These are phyloP conservation scores for Cabera pusaria DNA, from an alignment of 2,888 invertebrate species.

Conservation along the genomic window DNA sequence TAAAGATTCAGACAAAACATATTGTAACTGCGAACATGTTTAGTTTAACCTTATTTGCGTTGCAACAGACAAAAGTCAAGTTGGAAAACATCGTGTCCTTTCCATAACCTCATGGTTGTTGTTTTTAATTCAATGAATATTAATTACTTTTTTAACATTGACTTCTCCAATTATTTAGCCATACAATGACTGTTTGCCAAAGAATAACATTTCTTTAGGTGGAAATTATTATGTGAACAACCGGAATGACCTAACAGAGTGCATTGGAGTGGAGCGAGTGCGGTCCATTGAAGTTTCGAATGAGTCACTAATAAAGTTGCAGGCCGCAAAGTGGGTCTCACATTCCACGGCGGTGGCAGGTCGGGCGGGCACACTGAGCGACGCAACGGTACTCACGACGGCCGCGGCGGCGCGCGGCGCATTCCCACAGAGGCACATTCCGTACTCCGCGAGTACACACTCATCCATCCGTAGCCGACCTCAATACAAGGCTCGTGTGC, in stretches of 20 bases:
- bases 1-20: slow-evolving; percentile 1
- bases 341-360: slow-evolving; percentile 66
- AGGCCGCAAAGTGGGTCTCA: slow-evolving; percentile 75
- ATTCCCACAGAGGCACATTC: slow-evolving; percentile 78
- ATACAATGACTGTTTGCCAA: slow-evolving; percentile 2
- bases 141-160: slow-evolving; percentile 15
- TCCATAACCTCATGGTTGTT: slow-evolving; percentile 11
- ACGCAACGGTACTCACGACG: slow-evolving; percentile 80
- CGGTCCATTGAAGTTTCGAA: slow-evolving; percentile 52
- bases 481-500: no score
- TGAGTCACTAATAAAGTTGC: slow-evolving; percentile 67
- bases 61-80: slow-evolving; percentile 13
- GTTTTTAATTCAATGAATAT: slow-evolving; percentile 9
- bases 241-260: slow-evolving; percentile 24
- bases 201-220: slow-evolving; percentile 7
- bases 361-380: slow-evolving; percentile 49
- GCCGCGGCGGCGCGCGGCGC: no score
- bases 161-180: slow-evolving; percentile 1
- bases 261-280: slow-evolving; percentile 21
- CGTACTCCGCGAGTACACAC: slow-evolving; percentile 48
- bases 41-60: slow-evolving; percentile 1
- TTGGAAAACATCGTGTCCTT: slow-evolving; percentile 14
- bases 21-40: background rate
- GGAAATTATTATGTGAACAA: slow-evolving; percentile 17
- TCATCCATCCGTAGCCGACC: no score